Conservation (phyloP, 2,888 invertebrate species). For the Hetaerina titia region DNA sequence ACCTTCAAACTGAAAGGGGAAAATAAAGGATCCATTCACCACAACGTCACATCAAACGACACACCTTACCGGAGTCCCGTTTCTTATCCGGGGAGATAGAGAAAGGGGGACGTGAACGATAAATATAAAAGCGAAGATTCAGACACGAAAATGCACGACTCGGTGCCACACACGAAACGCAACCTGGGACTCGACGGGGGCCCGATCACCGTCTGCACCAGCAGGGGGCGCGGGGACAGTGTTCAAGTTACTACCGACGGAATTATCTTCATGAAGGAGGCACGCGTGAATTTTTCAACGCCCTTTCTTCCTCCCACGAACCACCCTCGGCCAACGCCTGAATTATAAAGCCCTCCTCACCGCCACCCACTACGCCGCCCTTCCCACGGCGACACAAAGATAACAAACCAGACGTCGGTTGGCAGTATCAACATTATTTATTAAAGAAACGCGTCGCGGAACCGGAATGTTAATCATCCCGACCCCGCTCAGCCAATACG, state of each 20-base stretch:
- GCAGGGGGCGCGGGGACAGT: neutral
- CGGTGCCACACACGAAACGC: neutral
- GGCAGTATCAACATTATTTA: constrained; percentile 27
- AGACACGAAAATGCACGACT: neutral
- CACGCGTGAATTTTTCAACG: constrained; percentile 9
- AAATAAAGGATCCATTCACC: no score
- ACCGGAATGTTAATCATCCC: constrained; percentile 44
- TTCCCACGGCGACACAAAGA: neutral
- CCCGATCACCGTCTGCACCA: neutral
- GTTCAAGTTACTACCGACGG: neutral
- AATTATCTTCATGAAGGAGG: neutral
- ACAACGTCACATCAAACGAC: neutral
- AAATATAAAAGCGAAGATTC: neutral
- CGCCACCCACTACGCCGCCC: neutral
- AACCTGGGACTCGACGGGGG: neutral
- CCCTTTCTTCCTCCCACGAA: neutral
- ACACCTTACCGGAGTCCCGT: neutral
- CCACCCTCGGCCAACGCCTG: neutral
- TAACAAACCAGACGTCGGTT: constrained; percentile 35
- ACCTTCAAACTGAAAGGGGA: no score
- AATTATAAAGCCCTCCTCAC: neutral
- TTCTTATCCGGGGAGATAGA: neutral
- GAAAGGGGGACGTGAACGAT: neutral
- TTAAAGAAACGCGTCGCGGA: constrained; percentile 8
- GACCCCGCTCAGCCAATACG: neutral